Percentiles rank a stretch among this genome's conserved stretches.
Evolutionary conservation across 92 coral and sea anemone species (phyloP).

Genomic region (Metridium senile): DNA sequence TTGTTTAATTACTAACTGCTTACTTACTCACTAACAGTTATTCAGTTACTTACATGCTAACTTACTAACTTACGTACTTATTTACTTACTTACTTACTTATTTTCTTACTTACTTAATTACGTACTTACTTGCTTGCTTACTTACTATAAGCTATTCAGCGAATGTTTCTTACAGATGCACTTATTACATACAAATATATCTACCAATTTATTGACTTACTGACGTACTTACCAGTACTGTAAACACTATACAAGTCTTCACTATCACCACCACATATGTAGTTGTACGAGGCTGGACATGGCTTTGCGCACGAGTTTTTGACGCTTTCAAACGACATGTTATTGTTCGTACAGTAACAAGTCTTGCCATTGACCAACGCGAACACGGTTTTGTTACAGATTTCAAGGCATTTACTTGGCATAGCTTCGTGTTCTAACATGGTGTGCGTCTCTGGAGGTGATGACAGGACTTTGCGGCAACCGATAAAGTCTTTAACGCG

Average conservation of each 20-base stretch:
- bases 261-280: conserved; percentile 47
- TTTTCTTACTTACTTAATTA: too few species aligned
- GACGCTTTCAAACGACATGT: not conserved
- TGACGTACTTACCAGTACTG: conserved; percentile 45
- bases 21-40: too few species aligned
- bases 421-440: conserved; percentile 51
- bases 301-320: conserved; percentile 19
- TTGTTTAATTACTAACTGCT: too few species aligned
- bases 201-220: too few species aligned
- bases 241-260: conserved; percentile 31
- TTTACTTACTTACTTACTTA: too few species aligned
- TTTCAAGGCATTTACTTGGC: conserved; percentile 37
- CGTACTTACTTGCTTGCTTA: too few species aligned
- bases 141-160: too few species aligned
- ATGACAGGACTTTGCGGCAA: not conserved
- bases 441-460: not conserved
- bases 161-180: too few species aligned
- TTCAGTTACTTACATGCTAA: too few species aligned
- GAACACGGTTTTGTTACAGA: conserved; percentile 6
- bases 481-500: not conserved
- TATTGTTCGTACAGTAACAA: conserved; percentile 38
- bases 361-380: conserved; percentile 31
- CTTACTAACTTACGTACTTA: too few species aligned
- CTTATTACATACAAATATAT: too few species aligned
- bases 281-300: conserved; percentile 40